A percentile compares a stretch with the other conserved stretches of the same genome.
Conservation (phyloP, 2,888 invertebrate genomes). For the Thymelicus sylvestris region DNA sequence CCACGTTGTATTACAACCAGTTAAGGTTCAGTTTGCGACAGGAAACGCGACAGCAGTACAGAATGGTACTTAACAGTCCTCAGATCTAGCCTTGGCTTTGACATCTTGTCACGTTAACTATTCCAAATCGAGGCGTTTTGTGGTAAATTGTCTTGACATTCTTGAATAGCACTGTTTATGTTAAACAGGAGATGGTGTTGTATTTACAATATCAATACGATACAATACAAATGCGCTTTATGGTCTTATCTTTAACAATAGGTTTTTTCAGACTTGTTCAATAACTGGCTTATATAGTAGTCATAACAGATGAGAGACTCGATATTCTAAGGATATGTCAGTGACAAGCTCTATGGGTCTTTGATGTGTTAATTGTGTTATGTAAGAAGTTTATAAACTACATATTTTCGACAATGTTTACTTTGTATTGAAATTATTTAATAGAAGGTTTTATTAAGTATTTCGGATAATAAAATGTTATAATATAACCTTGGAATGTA, state of each 20-base stretch:
- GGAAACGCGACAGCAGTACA: slow-evolving; percentile 4
- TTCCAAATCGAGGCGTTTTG: slow-evolving; percentile 61
- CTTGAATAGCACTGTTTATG: slow-evolving; percentile 41
- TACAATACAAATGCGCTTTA: slow-evolving; percentile 10
- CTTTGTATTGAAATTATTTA: too few species aligned
- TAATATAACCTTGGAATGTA: too few species aligned
- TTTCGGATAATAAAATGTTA: too few species aligned
- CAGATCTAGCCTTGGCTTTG: slow-evolving; percentile 66
- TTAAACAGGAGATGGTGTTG: slow-evolving; percentile 14
- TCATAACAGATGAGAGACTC: not conserved
- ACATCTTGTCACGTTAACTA: slow-evolving; percentile 58
- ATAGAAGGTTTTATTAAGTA: too few species aligned
- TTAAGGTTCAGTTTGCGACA: slow-evolving; percentile 21
- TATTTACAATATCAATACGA: slow-evolving; percentile 1
- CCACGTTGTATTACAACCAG: slow-evolving; percentile 23
- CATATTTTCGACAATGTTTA: too few species aligned
- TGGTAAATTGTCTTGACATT: slow-evolving; percentile 49
- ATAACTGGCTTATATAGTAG: not conserved
- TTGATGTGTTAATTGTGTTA: too few species aligned
- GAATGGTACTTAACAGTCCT: slow-evolving; percentile 24
- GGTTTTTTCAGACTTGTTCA: not conserved
- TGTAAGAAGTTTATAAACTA: too few species aligned
- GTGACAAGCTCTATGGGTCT: too few species aligned
- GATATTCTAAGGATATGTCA: too few species aligned
- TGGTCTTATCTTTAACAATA: not conserved